phyloP scores from a whole-genome alignment of 1,140 invertebrate species.

The Mercenaria mercenaria region DNA sequence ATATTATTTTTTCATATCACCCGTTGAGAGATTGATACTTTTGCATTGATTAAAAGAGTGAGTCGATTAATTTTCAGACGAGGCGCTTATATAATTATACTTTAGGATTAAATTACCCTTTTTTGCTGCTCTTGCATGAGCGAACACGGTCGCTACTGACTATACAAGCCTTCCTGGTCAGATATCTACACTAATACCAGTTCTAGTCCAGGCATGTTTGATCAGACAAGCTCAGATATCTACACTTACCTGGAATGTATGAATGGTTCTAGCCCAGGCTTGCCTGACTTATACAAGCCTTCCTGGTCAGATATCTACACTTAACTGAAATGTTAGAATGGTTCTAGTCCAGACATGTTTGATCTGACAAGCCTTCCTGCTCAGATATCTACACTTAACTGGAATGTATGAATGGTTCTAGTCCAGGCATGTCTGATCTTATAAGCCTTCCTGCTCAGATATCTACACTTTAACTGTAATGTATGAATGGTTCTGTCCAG shows the following conservation, averaged over 20 bases:
- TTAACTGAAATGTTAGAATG: conserved; percentile 85
- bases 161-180: conserved; percentile 76
- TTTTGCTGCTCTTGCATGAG: too few species aligned
- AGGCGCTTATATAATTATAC: too few species aligned
- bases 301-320: conserved; percentile 70
- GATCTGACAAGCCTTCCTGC: conserved; percentile 77
- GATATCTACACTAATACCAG: conserved; percentile 78
- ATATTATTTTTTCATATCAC: too few species aligned
- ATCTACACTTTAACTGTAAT: conserved; percentile 82
- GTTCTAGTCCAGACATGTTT: conserved; percentile 83
- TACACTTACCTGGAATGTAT: conserved; percentile 85
- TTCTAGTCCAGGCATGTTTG: conserved; percentile 82
- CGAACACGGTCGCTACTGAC: too few species aligned
- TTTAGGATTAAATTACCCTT: too few species aligned
- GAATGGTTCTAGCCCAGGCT: conserved; percentile 84
- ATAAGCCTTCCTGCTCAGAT: conserved; percentile 75
- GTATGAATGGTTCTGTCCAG: conserved; percentile 85
- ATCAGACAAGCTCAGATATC: conserved; percentile 81
- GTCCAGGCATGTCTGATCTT: conserved; percentile 82
- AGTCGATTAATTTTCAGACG: too few species aligned
- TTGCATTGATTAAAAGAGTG: too few species aligned
- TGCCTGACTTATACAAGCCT: conserved; percentile 80
- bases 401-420: conserved; percentile 84
- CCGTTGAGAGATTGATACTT: too few species aligned
- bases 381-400: conserved; percentile 79